A percentile compares a stretch with the other conserved stretches of the same genome.
These are phyloP conservation scores for Rotaria socialis DNA, from an alignment of 2,888 invertebrate species.

Conservation along the genomic window DNA sequence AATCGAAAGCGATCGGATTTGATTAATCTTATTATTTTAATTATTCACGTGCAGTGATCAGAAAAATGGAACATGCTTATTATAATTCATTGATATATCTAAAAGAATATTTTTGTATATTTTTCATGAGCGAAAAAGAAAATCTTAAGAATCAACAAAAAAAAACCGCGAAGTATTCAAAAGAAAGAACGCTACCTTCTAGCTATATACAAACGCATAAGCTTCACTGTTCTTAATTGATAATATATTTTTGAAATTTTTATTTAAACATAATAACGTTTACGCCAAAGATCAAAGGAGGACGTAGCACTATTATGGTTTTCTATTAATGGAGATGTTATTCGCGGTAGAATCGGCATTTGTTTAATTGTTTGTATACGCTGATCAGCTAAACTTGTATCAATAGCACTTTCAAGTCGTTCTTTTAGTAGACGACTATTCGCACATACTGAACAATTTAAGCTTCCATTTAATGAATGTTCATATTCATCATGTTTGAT, in stretches of 20 bases:
- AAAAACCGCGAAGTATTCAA: neutral
- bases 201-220: slow-evolving; percentile 1
- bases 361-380: slow-evolving; percentile 34
- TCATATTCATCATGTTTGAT: neutral
- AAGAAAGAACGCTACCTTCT: neutral
- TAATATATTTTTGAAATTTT: neutral
- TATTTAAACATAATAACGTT: slow-evolving; percentile 5
- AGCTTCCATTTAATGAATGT: neutral
- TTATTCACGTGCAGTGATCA: no score
- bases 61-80: no score
- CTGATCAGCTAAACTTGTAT: slow-evolving; percentile 24
- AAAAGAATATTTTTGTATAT: neutral
- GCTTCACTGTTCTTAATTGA: neutral
- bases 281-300: neutral
- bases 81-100: neutral
- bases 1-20: no score
- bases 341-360: neutral
- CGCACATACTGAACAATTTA: neutral
- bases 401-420: slow-evolving; percentile 18
- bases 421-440: slow-evolving; percentile 10
- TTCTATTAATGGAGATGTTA: neutral
- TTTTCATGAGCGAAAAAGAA: neutral
- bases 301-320: neutral
- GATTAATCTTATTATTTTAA: no score
- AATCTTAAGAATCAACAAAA: neutral